Percentiles rank a stretch among this genome's conserved stretches.
phyloP scores from a whole-genome alignment of 2,113 vertebrate genomes.

The Anseranas semipalmata region DNA sequence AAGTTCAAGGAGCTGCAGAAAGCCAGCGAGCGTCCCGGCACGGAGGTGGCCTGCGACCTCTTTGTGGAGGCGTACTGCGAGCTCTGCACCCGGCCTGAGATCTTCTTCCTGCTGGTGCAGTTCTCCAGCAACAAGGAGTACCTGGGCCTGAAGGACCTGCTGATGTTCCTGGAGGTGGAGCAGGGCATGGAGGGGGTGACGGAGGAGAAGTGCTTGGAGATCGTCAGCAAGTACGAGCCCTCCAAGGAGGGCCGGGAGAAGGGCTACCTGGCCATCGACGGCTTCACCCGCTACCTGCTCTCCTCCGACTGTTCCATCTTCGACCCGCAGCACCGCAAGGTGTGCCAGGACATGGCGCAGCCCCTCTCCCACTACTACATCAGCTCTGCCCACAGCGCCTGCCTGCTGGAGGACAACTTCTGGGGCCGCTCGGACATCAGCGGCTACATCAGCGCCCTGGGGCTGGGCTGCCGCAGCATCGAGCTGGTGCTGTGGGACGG shows the following conservation, averaged over 20 bases:
- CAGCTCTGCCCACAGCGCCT: constrained; percentile 90
- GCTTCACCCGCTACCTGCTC: constrained; percentile 92
- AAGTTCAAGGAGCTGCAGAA: constrained; percentile 95
- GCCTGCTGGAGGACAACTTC: constrained; percentile 88
- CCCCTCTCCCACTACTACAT: constrained; percentile 94
- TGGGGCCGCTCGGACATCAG: constrained; percentile 87
- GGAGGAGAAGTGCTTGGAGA: constrained; percentile 88
- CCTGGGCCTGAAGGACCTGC: constrained; percentile 89
- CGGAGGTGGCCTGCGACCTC: constrained; percentile 82
- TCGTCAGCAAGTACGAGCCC: constrained; percentile 87
- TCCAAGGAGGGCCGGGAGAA: constrained; percentile 88
- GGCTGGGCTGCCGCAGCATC: constrained; percentile 90
- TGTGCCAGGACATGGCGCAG: constrained; percentile 92
- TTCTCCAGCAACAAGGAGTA: constrained; percentile 96
- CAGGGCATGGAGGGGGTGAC: constrained; percentile 90
- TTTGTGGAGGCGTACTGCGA: constrained; percentile 90
- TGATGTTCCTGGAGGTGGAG: constrained; percentile 90
- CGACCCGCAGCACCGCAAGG: constrained; percentile 89
- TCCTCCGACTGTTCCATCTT: constrained; percentile 92
- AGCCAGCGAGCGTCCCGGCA: constrained; percentile 78
- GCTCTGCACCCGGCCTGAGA: constrained; percentile 91
- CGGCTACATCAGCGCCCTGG: constrained; percentile 86
- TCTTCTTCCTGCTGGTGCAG: constrained; percentile 91
- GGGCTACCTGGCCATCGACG: constrained; percentile 88
- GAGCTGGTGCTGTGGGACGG: constrained; percentile 91